Base-by-base conservation (phyloP, 2,888 invertebrate genomes). In the Hemithea aestivaria region DNA sequence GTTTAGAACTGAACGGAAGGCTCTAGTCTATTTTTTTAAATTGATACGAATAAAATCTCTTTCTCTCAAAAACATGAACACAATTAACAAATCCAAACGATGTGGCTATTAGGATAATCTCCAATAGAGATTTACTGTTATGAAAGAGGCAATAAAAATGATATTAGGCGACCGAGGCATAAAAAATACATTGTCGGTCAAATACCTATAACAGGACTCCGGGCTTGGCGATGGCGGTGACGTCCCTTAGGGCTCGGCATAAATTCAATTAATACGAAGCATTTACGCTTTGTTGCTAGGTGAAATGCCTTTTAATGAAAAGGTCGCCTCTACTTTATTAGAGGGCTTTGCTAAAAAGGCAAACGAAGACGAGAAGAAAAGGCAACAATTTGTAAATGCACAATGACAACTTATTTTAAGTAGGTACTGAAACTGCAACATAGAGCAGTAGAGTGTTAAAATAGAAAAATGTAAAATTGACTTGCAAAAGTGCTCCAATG, bases 221-320 rank as follows among this genome's bases (percentile, higher is more conserved):
- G 27, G 44, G 50, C 56, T 49, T 38, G 47, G 20, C 11, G 33
- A 48, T 48, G 47, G 20, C 11, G 29, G 48, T 48, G 52, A 47
- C 53, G 48, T 58, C 60, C 56, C 58, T 30, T 9, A 40, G 56
- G 62, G 51, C 56, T 31, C 46, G 60, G 50, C 58, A 57, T 53
- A 39, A 52, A 56, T 59, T 51, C 35, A 39, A 40, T 36, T 36
- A 31, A 27, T 48, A 44, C 25, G n/a, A n/a, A n/a, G 32, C 43
- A 35, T 42, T 24, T 32, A 36, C 27, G 35, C 29, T 16, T 27
- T 28, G 48, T 44, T 31, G 42, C 35, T 8, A 45, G 33, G 28
- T 21, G 26, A 11, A 27, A 26, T 32, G 6, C 7, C 10, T 20
- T n/a, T 16, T n/a, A 4, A 8, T n/a, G 7, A 16, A 29, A 22